These are phyloP conservation scores for Aphidius ervi DNA, from an alignment of 1,140 invertebrate species.

Conservation along the genomic window DNA sequence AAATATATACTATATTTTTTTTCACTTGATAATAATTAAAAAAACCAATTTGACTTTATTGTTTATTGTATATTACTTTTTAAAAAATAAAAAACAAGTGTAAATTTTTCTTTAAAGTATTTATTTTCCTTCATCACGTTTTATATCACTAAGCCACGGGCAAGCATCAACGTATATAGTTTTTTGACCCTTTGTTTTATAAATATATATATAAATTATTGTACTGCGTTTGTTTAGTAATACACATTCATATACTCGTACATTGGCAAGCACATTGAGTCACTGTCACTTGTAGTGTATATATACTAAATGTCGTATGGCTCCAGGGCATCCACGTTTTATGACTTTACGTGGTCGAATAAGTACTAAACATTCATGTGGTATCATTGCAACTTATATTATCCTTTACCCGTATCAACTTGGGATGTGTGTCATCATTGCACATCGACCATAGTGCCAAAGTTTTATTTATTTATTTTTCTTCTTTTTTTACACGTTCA, in stretches of 20 bases:
- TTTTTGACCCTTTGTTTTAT: neutral
- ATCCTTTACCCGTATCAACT: conserved; percentile 27
- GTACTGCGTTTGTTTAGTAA: neutral
- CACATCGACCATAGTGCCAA: no score
- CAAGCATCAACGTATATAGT: no score
- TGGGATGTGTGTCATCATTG: conserved; percentile 12
- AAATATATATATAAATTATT: neutral
- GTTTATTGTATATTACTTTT: no score
- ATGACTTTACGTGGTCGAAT: conserved; percentile 38
- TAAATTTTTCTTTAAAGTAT: no score
- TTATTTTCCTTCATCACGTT: no score
- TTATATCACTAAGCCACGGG: no score
- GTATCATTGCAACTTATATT: conserved; percentile 29
- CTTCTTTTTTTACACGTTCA: no score
- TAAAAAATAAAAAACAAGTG: no score
- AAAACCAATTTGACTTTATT: no score
- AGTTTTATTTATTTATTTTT: no score
- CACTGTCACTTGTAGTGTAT: neutral
- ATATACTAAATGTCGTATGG: conserved; percentile 10
- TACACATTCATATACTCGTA: neutral
- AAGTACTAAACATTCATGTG: conserved; percentile 28
- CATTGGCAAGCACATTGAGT: neutral
- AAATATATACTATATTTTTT: no score
- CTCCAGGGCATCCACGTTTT: conserved; percentile 31
- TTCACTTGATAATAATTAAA: no score